A percentile compares a stretch with the other conserved stretches of the same genome.
Evolutionary conservation across 2,797 vertebrate genomes (phyloP).

Genomic region (Xiphophorus birchmanni): DNA sequence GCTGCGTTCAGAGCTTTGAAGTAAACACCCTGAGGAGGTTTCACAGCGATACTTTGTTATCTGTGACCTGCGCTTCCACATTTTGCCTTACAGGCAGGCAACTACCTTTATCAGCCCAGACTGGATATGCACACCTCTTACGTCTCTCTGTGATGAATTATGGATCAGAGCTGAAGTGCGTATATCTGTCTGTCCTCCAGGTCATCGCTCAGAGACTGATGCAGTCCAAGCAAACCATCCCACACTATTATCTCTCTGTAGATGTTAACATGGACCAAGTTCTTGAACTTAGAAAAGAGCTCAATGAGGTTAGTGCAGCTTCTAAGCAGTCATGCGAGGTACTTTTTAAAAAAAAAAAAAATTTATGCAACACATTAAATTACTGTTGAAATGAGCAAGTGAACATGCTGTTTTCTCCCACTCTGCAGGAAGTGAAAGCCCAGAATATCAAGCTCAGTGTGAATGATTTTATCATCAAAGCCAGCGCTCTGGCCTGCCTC

Average conservation of each 20-base stretch:
- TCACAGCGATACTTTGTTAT: conserved; percentile 29
- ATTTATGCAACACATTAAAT: background rate
- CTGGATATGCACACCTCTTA: conserved; percentile 6
- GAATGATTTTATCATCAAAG: conserved; percentile 98
- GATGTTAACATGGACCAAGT: conserved; percentile 96
- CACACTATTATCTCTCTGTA: conserved; percentile 97
- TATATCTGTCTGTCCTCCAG: conserved; percentile 69
- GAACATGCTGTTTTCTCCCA: conserved; percentile 7
- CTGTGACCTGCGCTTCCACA: conserved; percentile 32
- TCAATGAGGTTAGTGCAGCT: conserved; percentile 86
- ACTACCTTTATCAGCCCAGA: conserved; percentile 31
- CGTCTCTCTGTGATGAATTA: conserved; percentile 30
- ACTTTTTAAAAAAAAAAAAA: background rate
- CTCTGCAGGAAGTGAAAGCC: conserved; percentile 86
- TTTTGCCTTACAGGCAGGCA: conserved; percentile 28
- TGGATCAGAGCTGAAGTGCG: conserved; percentile 40
- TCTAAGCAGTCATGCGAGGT: background rate
- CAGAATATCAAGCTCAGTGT: conserved; percentile 94
- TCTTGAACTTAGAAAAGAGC: conserved; percentile 90
- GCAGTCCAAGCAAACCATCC: conserved; percentile 98
- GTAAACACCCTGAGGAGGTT: conserved; percentile 26
- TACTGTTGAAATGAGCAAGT: conserved; percentile 2
- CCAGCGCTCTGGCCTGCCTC: conserved; percentile 92
- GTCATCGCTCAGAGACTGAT: conserved; percentile 97
- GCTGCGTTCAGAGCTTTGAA: conserved; percentile 7